A percentile compares a stretch with the other conserved stretches of the same genome.
Evolutionary conservation across 2,888 invertebrate species (phyloP).

Genomic region (Anarsia innoxiella): DNA sequence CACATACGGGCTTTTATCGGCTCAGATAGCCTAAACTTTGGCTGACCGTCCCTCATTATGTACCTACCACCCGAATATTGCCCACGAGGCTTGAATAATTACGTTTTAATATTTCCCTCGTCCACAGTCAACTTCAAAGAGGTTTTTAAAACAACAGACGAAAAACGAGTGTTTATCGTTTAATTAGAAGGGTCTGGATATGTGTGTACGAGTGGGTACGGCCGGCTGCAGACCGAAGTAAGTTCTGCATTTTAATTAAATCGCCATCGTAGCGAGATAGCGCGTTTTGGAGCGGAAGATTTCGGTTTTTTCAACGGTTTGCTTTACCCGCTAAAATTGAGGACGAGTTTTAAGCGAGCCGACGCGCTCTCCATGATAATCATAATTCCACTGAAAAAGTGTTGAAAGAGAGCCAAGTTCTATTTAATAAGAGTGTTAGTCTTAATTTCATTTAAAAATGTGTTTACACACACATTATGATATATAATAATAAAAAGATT

Average conservation of each 20-base stretch:
- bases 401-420: too few relatives aligned
- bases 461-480: too few relatives aligned
- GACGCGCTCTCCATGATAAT: constrained; percentile 31
- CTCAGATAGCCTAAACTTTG: constrained; percentile 44
- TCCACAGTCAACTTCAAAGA: constrained; percentile 28
- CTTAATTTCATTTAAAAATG: too few relatives aligned
- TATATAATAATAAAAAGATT: too few relatives aligned
- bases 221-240: constrained; percentile 28
- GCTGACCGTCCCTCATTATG: constrained; percentile 18
- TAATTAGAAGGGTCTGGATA: constrained; percentile 32
- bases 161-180: constrained; percentile 39
- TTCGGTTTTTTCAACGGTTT: constrained; percentile 33
- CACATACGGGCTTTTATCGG: constrained; percentile 42
- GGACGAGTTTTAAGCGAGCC: constrained; percentile 29
- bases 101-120: constrained; percentile 24
- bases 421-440: too few relatives aligned
- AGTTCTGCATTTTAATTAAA: constrained; percentile 56
- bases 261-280: constrained; percentile 39
- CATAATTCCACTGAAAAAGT: too few relatives aligned
- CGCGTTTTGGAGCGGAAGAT: constrained; percentile 24
- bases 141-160: constrained; percentile 26
- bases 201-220: constrained; percentile 14
- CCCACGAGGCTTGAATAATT: constrained; percentile 23
- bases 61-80: constrained; percentile 9
- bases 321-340: constrained; percentile 33